phyloP scores from a whole-genome alignment of 1,140 invertebrate species.

The Saccostrea cuccullata region DNA sequence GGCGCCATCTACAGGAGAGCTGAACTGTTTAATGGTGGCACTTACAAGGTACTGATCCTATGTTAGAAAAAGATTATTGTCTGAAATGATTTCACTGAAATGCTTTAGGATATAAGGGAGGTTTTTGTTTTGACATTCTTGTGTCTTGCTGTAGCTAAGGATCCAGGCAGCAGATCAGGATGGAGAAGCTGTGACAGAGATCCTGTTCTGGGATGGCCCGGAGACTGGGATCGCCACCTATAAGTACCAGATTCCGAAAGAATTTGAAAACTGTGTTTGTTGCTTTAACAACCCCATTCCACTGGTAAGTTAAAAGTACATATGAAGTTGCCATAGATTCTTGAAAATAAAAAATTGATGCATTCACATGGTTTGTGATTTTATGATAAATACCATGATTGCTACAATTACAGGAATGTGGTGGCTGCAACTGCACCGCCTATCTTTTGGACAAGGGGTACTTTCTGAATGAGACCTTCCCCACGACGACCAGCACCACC shows the following conservation, averaged over 20 bases:
- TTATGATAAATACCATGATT: background rate
- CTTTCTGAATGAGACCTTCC: constrained; percentile 39
- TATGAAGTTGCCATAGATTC: too few relatives aligned
- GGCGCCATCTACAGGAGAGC: constrained; percentile 58
- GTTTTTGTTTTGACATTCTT: background rate
- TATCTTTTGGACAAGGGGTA: constrained; percentile 35
- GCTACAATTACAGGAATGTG: background rate
- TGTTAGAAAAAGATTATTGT: background rate
- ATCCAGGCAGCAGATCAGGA: constrained; percentile 54
- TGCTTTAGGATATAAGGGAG: background rate
- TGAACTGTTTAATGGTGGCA: constrained; percentile 58
- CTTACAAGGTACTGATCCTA: constrained; percentile 52
- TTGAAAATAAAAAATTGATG: too few relatives aligned
- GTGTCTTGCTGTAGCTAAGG: constrained; percentile 41
- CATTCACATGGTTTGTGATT: too few relatives aligned
- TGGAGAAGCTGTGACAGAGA: constrained; percentile 62
- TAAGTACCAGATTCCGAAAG: constrained; percentile 53
- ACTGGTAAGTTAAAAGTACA: constrained; percentile 13
- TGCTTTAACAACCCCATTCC: constrained; percentile 49
- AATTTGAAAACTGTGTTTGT: constrained; percentile 53
- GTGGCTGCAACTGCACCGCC: constrained; percentile 19
- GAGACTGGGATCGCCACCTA: constrained; percentile 53
- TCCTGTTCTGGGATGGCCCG: constrained; percentile 63
- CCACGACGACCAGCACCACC: constrained; percentile 25
- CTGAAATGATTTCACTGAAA: background rate